Evolutionary conservation across 1,140 invertebrate genomes (phyloP), one percentile per base, ranked within the genome.

Genomic region (Plutomurus gul): DNA sequence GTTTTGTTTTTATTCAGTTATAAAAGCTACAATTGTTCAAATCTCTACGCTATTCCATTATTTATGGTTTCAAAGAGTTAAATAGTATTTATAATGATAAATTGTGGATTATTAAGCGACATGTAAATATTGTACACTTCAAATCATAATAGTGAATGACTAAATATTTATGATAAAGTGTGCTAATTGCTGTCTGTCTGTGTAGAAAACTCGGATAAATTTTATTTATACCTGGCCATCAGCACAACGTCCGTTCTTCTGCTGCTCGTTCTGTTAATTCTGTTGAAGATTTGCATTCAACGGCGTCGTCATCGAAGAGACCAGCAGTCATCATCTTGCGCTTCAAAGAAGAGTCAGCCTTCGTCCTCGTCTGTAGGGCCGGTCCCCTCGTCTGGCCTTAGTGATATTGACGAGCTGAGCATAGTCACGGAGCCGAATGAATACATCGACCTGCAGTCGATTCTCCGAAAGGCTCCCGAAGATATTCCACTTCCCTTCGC

Each of bases 171-270:
- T n/a, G n/a, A 43, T 43, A 3, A 49, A 3, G 18, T 49, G 46
- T 49, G 8, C 1, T n/a, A 60, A 30, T 60, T 16, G 16, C 16
- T 65, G 30, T 16, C n/a, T 36, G 22, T 60, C 36, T 65, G 13
- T 5, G 36, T 89, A 95, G 93, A 90, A 84, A 93, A 94, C 85
- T 89, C 91, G 84, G 93, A 94, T 84, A 92, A 92, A 79, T 91
- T 93, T 82, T 91, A 92, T 84, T 87, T 95, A 51, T 94, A 94
- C 88, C 87, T 94, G 82, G 90, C 92, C 33, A 87, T 94, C 78
- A 92, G 92, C 78, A 86, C 93, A 27, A 89, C 90, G 49, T 89
- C 87, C 22, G 92, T 92, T 47, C 86, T 94, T 30, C 85, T 95
- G 27, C 85, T 92, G 7, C 89, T 93, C 70, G 85, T 94, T 75